These are phyloP conservation scores for Hypolimnas misippus DNA, from an alignment of 2,888 invertebrate genomes.

Conservation along the genomic window DNA sequence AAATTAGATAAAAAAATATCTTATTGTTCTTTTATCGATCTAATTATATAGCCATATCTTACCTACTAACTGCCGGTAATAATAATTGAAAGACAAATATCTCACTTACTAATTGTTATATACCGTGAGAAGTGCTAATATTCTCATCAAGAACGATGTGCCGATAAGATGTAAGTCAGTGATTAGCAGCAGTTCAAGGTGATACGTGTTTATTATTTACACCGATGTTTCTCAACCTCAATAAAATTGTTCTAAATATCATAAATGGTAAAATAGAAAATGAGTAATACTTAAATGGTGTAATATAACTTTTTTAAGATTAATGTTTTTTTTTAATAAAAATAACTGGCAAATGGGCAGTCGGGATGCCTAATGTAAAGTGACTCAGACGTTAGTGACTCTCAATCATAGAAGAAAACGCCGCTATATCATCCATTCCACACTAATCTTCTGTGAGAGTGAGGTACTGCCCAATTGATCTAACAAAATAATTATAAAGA, in stretches of 20 bases:
- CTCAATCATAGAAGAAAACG: too few species aligned
- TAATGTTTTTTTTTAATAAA: too few species aligned
- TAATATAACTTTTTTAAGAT: too few species aligned
- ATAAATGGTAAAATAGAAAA: too few species aligned
- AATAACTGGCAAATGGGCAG: too few species aligned
- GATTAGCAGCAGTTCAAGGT: slow-evolving; percentile 18
- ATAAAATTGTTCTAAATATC: background rate
- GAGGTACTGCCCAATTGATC: too few species aligned
- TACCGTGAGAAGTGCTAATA: slow-evolving; percentile 7
- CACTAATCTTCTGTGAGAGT: too few species aligned
- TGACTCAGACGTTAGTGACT: too few species aligned
- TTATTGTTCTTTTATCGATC: background rate
- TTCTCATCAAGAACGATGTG: slow-evolving; percentile 7
- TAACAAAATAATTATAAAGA: too few species aligned
- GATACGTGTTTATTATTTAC: slow-evolving; percentile 6
- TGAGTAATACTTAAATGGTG: too few species aligned
- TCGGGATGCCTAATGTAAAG: too few species aligned
- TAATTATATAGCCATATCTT: background rate
- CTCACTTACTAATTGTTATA: slow-evolving; percentile 2
- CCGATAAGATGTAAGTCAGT: slow-evolving; percentile 13
- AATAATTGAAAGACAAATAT: slow-evolving; percentile 6
- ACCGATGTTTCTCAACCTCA: background rate
- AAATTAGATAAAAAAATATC: background rate
- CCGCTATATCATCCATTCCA: too few species aligned
- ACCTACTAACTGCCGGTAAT: background rate